Percentiles rank a stretch among this genome's conserved stretches.
Evolutionary conservation across 2,113 vertebrate genomes (phyloP).

Genomic region (Dasyurus viverrinus): DNA sequence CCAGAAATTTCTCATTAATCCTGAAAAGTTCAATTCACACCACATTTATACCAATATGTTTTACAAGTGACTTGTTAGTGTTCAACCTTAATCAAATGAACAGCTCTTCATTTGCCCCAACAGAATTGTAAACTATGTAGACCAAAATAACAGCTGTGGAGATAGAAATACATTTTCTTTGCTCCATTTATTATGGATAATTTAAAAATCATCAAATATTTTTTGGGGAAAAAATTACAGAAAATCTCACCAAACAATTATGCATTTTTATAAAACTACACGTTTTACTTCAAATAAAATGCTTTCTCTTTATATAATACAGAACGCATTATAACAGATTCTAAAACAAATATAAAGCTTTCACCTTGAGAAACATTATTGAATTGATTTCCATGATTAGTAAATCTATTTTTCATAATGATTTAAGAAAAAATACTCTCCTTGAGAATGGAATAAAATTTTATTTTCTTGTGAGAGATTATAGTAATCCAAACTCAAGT

Average conservation of each 20-base stretch:
- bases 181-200: neutral
- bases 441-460: neutral
- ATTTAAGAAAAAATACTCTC: neutral
- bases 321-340: neutral
- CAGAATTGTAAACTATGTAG: neutral
- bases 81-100: neutral
- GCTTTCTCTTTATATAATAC: neutral
- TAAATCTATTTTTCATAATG: slow-evolving; percentile 29
- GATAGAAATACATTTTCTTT: neutral
- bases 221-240: neutral
- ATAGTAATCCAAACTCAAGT: neutral
- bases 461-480: neutral
- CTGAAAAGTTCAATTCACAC: neutral
- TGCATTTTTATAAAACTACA: neutral
- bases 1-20: neutral
- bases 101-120: neutral
- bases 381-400: slow-evolving; percentile 7
- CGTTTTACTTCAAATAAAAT: slow-evolving; percentile 10
- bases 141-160: neutral
- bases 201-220: neutral
- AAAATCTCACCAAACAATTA: neutral
- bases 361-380: neutral
- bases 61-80: neutral
- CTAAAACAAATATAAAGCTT: neutral
- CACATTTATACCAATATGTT: neutral